Conservation (phyloP, 2,113 vertebrate genomes). For the Myrmophylax atrothorax region DNA sequence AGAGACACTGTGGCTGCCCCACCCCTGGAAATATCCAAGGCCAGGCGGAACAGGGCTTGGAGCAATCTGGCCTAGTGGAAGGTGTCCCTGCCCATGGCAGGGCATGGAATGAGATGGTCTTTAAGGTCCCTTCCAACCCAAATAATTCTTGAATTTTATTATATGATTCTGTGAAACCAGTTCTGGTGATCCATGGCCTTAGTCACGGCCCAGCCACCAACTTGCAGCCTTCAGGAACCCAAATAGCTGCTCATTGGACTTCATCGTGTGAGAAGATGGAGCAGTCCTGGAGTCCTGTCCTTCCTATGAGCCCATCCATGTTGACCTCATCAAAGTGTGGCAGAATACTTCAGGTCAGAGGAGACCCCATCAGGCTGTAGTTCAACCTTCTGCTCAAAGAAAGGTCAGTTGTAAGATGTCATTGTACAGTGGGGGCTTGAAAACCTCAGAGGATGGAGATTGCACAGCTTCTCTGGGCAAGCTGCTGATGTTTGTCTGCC, state of each 20-base stretch:
- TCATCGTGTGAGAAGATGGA: neutral
- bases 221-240: neutral
- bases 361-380: neutral
- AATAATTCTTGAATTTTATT: neutral
- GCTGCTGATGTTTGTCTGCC: neutral
- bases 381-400: neutral
- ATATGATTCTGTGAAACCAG: neutral
- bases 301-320: neutral
- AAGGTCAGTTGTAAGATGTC: neutral
- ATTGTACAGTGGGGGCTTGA: neutral
- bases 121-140: neutral
- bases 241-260: neutral
- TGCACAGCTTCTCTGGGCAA: neutral
- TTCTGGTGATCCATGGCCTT: neutral
- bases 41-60: neutral
- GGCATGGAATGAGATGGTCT: neutral
- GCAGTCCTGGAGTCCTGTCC: neutral
- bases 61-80: neutral
- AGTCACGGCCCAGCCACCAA: neutral
- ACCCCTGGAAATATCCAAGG: neutral
- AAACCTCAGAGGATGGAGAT: neutral
- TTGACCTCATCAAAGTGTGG: neutral
- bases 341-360: neutral
- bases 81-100: neutral
- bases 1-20: neutral